A percentile compares a stretch with the other conserved stretches of the same genome.
Evolutionary conservation across 1,140 invertebrate genomes (phyloP).

Genomic region (Oscheius sp.): DNA sequence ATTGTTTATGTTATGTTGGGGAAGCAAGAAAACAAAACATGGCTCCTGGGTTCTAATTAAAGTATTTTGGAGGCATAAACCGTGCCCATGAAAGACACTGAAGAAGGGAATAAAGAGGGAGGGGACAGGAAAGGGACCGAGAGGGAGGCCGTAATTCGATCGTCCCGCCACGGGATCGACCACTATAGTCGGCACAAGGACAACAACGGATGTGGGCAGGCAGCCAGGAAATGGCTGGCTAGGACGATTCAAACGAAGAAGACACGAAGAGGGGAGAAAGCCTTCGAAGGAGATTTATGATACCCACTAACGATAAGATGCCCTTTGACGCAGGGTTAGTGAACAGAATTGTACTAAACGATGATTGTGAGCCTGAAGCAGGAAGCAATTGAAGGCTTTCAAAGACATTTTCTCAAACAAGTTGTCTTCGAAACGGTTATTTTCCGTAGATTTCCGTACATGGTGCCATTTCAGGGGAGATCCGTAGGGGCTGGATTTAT

Average conservation of each 20-base stretch:
- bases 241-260: neutral
- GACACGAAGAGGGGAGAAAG: neutral
- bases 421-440: no score
- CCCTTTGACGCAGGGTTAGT: neutral
- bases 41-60: no score
- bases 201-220: neutral
- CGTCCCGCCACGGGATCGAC: neutral
- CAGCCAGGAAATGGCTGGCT: no score
- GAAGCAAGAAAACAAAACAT: no score
- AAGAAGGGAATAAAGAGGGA: neutral
- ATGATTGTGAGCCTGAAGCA: no score
- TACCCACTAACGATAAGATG: neutral
- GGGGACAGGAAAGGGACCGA: neutral
- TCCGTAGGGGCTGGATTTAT: neutral
- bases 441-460: no score
- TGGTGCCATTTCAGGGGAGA: no score
- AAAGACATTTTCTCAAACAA: no score
- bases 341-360: no score
- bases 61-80: neutral
- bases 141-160: neutral
- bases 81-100: neutral
- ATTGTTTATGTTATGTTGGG: neutral
- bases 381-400: no score
- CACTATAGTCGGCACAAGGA: neutral
- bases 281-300: neutral